phyloP scores from a whole-genome alignment of 2,888 invertebrate genomes.

The Yponomeuta plumbellus region DNA sequence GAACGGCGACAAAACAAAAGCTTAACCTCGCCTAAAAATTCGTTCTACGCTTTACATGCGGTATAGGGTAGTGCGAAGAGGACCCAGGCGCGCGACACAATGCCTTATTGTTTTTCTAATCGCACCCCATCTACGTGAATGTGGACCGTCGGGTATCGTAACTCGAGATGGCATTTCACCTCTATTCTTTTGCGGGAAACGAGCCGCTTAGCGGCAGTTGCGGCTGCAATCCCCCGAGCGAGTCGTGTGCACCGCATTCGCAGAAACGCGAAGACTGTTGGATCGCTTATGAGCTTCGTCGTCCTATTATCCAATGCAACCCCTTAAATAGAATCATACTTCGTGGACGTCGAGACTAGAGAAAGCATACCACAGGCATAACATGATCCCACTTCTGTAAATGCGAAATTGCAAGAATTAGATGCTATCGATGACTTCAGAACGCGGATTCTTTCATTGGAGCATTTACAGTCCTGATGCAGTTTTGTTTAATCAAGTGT shows the following conservation, averaged over 20 bases:
- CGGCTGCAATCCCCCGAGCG: constrained; percentile 39
- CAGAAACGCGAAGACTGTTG: constrained; percentile 22
- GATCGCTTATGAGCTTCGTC: constrained; percentile 9
- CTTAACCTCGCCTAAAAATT: not conserved
- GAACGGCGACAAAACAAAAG: too few species aligned
- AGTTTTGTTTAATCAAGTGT: too few species aligned
- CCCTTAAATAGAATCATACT: constrained; percentile 19
- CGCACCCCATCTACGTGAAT: constrained; percentile 26
- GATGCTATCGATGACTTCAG: too few species aligned
- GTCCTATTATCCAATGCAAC: not conserved
- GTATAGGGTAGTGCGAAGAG: constrained; percentile 19
- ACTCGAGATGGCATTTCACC: constrained; percentile 33
- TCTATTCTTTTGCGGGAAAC: constrained; percentile 34
- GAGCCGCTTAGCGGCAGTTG: constrained; percentile 39
- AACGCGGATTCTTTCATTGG: too few species aligned
- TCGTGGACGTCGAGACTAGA: constrained; percentile 17
- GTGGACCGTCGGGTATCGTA: constrained; percentile 25
- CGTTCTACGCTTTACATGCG: constrained; percentile 49
- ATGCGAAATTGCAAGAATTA: too few species aligned
- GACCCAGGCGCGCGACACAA: constrained; percentile 48
- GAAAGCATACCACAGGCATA: too few species aligned
- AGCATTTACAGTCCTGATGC: too few species aligned
- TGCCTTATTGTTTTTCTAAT: constrained; percentile 42
- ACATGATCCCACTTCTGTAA: too few species aligned
- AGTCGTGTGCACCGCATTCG: constrained; percentile 45